phyloP scores from a whole-genome alignment of 2,888 invertebrate genomes.

The Agrotis ipsilon region DNA sequence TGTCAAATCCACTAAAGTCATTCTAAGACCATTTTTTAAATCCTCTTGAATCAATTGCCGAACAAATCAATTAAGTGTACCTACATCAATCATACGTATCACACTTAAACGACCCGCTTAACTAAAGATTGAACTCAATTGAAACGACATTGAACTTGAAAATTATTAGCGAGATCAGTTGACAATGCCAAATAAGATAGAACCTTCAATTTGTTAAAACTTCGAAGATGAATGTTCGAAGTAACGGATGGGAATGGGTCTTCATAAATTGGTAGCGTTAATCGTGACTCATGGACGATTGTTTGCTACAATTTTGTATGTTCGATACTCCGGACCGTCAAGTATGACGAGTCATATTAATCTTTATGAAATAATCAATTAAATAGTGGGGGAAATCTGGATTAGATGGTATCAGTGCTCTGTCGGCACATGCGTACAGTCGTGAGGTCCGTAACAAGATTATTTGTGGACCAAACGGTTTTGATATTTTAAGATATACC shows the following conservation, averaged over 20 bases:
- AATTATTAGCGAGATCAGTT: conserved; percentile 75
- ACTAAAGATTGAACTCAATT: conserved; percentile 73
- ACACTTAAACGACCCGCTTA: conserved; percentile 56
- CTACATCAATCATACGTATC: conserved; percentile 60
- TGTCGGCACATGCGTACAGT: conserved; percentile 87
- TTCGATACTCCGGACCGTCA: conserved; percentile 79
- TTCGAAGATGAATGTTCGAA: conserved; percentile 35
- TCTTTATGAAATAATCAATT: conserved; percentile 90
- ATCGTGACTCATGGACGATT: conserved; percentile 79
- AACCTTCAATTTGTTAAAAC: conserved; percentile 49
- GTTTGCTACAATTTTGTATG: conserved; percentile 81
- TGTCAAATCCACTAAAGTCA: conserved; percentile 26
- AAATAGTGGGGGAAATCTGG: conserved; percentile 88
- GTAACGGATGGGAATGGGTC: conserved; percentile 58
- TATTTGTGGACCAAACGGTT: conserved; percentile 63
- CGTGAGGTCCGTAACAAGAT: conserved; percentile 85
- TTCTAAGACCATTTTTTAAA: conserved; percentile 27
- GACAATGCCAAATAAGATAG: conserved; percentile 64
- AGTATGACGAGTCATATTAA: conserved; percentile 88
- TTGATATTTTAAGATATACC: conserved; percentile 72
- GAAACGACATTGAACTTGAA: conserved; percentile 79
- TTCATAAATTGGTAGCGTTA: conserved; percentile 64
- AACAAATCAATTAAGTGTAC: conserved; percentile 53
- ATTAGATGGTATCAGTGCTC: conserved; percentile 87
- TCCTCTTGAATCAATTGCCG: conserved; percentile 40